Evolutionary conservation across 2,797 vertebrate species (phyloP).

Genomic region (Phrynocephalus forsythii): DNA sequence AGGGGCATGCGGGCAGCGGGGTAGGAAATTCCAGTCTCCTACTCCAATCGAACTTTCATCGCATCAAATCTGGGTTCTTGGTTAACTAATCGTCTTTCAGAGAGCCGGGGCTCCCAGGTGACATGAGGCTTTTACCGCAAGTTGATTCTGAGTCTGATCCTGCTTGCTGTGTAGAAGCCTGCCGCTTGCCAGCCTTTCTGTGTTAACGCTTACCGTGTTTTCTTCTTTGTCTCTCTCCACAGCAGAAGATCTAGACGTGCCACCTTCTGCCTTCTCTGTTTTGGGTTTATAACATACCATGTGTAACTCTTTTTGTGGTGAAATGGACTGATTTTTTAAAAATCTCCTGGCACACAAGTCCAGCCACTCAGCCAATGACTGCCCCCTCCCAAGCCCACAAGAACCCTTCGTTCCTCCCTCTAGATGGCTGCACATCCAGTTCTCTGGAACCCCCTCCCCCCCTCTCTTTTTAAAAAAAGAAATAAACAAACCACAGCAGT

Average conservation of each 20-base stretch:
- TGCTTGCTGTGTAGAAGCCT: neutral
- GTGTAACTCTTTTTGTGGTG: conserved; percentile 76
- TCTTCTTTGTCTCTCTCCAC: conserved; percentile 55
- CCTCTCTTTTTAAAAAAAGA: conserved; percentile 48
- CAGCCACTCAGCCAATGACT: conserved; percentile 75
- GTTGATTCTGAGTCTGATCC: neutral
- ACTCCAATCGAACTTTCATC: conserved; percentile 42
- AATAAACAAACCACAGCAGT: conserved; percentile 46
- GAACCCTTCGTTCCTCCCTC: conserved; percentile 37
- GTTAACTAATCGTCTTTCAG: conserved; percentile 54
- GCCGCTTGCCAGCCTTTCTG: fast-evolving
- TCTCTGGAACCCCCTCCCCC: conserved; percentile 46
- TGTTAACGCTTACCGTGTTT: conserved; percentile 48
- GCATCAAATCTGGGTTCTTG: conserved; percentile 46
- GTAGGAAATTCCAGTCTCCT: neutral
- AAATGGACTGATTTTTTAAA: conserved; percentile 77
- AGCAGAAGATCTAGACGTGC: conserved; percentile 81
- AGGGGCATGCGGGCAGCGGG: neutral
- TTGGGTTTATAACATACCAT: conserved; percentile 77
- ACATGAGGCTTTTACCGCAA: conserved; percentile 1
- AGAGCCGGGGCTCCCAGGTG: neutral
- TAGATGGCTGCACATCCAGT: conserved; percentile 34
- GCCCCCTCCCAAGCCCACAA: conserved; percentile 30
- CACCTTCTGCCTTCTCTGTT: conserved; percentile 63
- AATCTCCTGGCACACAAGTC: conserved; percentile 79